These are phyloP conservation scores for Pemphigus obesinymphae DNA, from an alignment of 1,140 invertebrate genomes.

Conservation along the genomic window DNA sequence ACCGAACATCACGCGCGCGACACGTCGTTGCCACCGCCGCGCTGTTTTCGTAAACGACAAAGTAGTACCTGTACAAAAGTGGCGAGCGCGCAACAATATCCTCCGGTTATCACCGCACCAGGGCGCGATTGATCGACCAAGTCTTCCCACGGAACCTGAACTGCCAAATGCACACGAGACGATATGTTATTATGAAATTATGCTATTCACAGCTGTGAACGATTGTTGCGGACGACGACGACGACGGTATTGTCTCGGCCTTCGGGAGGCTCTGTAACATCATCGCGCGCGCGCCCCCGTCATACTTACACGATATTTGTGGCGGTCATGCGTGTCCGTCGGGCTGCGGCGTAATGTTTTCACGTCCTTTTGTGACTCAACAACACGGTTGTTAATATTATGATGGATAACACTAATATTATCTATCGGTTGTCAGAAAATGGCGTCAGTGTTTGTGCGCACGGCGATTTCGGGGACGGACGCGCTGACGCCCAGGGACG, in stretches of 20 bases:
- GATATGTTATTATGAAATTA: neutral
- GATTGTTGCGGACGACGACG: neutral
- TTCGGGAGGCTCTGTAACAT: neutral
- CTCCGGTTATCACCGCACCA: too few relatives aligned
- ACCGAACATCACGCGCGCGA: constrained; percentile 8
- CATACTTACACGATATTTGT: neutral
- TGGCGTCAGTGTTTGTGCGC: neutral
- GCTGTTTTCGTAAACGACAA: neutral
- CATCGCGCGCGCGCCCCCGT: neutral
- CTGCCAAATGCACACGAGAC: neutral
- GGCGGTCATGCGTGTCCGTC: neutral
- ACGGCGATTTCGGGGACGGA: constrained; percentile 23
- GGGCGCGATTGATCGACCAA: neutral
- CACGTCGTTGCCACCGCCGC: constrained; percentile 7
- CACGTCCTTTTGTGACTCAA: too few relatives aligned
- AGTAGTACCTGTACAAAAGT: neutral
- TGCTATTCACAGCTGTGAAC: neutral
- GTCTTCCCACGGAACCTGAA: neutral
- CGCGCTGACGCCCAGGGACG: neutral
- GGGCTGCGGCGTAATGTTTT: neutral
- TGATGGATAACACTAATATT: too few relatives aligned
- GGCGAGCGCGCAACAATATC: too few relatives aligned
- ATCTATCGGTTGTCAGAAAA: neutral
- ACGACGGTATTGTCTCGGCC: neutral
- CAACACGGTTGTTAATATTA: too few relatives aligned